Conservation (phyloP, 1,140 invertebrate genomes). For the Palaemon carinicauda region DNA sequence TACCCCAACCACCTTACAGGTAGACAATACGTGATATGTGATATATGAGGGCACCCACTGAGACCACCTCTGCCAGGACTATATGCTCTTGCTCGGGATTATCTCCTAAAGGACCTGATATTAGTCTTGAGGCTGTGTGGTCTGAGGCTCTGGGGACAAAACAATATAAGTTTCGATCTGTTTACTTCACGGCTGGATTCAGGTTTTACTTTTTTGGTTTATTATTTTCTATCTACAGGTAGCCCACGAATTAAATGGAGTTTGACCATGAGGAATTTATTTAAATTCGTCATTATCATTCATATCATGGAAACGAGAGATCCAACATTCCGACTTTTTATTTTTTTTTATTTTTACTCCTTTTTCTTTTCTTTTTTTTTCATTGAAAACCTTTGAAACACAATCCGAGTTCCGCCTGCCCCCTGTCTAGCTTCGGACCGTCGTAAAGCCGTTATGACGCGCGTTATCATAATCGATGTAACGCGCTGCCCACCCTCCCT, state of each 20-base stretch:
- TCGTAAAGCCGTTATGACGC: conserved; percentile 46
- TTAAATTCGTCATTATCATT: no score
- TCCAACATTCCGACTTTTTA: no score
- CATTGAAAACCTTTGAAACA: conserved; percentile 32
- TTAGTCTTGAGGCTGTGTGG: conserved; percentile 38
- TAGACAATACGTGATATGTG: conserved; percentile 27
- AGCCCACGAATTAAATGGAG: not conserved
- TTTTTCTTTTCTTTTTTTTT: not conserved
- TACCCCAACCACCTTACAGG: not conserved
- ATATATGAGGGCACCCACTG: conserved; percentile 39
- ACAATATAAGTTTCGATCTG: conserved; percentile 22
- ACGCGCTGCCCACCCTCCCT: conserved; percentile 31
- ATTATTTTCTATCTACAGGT: not conserved
- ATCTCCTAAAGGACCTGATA: conserved; percentile 23
- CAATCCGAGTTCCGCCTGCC: conserved; percentile 37
- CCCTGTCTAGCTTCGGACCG: conserved; percentile 47
- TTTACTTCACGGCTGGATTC: not conserved
- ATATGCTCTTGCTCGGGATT: conserved; percentile 34
- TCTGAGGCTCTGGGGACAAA: conserved; percentile 23
- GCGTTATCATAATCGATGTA: conserved; percentile 55
- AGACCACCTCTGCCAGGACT: conserved; percentile 3
- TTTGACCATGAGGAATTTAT: not conserved
- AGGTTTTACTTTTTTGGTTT: not conserved
- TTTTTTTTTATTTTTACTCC: no score
- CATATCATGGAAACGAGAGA: no score